Base-by-base conservation (phyloP, 2,888 invertebrate genomes). In the Eupithecia abbreviata region DNA sequence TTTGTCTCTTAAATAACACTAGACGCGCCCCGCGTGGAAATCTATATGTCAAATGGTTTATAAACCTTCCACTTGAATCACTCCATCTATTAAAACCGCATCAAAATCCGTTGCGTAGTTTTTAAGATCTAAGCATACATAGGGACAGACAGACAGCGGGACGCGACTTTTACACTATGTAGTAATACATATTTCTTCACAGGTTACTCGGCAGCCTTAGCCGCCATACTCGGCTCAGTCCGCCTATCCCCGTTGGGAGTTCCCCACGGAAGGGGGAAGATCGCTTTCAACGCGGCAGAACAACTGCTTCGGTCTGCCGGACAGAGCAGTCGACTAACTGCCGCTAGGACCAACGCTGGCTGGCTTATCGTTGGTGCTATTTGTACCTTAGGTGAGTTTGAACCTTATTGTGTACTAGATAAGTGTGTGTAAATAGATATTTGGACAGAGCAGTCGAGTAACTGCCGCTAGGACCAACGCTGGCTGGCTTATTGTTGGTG, bases 351-450 rank as follows among this genome's bases (percentile, higher is more conserved):
- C 1, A 98, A 99, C 90, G 99, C 99, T 55, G 99, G 99, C 47
- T 99, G 99, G 99, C 96, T 99, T 70, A 95, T 99, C 66, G 98
- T 99, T 84, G 99, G 99, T 55, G 98, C 99, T 74, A 98, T 99
- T 74, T 99, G 99, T 97, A 99, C 99, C 0, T 93, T 99, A 82
- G 99, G 98, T 97, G 90, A 88, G 90, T 68, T n/a, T 30, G 49
- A 15, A 51, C 51, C 51, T 5, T 51, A 51, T 51, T 51, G 6
- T 51, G 51, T 15, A 51, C n/a, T 41, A 65, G 41, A 41, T 65
- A 13, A 51, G 51, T 51, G 15, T 51, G 30, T 30, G 30, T 30
- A 30, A 30, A 30, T 30, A 30, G 30, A 30, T 30, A 30, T 30
- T 30, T 30, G 98, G 98, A 85, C 99, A 99, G 93, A 99, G 99